phyloP scores from a whole-genome alignment of 2,888 invertebrate species.

The Eupithecia exiguata region DNA sequence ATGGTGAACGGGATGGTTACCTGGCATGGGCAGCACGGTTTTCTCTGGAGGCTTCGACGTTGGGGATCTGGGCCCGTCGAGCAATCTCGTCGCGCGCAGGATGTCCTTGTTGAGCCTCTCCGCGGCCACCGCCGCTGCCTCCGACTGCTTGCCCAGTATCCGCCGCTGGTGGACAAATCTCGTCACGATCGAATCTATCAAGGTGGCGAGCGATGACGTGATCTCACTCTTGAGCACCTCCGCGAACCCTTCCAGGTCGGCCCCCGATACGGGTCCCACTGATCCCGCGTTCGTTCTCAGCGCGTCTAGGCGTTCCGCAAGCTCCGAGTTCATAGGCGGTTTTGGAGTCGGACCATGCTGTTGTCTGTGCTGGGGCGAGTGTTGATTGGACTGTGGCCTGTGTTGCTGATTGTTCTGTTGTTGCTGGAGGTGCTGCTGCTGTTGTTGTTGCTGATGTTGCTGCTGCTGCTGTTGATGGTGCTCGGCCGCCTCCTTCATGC shows the following conservation, averaged over 20 bases:
- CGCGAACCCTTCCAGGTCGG: constrained; percentile 94
- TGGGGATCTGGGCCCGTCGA: constrained; percentile 94
- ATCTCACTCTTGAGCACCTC: constrained; percentile 96
- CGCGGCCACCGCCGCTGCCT: constrained; percentile 90
- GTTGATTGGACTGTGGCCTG: constrained; percentile 84
- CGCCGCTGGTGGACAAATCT: constrained; percentile 92
- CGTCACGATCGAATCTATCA: constrained; percentile 94
- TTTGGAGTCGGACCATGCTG: constrained; percentile 76
- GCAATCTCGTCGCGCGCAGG: constrained; percentile 90
- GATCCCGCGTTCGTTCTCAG: constrained; percentile 88
- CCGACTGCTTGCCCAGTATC: constrained; percentile 89
- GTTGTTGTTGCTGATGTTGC: constrained; percentile 79
- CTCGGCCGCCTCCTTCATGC: constrained; percentile 87
- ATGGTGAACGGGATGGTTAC: constrained; percentile 81
- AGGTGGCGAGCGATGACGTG: constrained; percentile 90
- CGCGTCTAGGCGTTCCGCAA: constrained; percentile 90
- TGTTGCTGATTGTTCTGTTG: constrained; percentile 82
- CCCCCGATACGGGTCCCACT: constrained; percentile 87
- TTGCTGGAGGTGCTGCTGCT: constrained; percentile 64
- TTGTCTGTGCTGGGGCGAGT: constrained; percentile 81
- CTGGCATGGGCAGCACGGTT: constrained; percentile 73
- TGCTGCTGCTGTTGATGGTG: constrained; percentile 82
- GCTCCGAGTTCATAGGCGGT: constrained; percentile 85
- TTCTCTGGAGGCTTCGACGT: constrained; percentile 88
- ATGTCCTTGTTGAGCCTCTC: constrained; percentile 94